Percentiles rank a stretch among this genome's conserved stretches.
phyloP scores from a whole-genome alignment of 2,113 vertebrate genomes.

The Pterocles burchelli region DNA sequence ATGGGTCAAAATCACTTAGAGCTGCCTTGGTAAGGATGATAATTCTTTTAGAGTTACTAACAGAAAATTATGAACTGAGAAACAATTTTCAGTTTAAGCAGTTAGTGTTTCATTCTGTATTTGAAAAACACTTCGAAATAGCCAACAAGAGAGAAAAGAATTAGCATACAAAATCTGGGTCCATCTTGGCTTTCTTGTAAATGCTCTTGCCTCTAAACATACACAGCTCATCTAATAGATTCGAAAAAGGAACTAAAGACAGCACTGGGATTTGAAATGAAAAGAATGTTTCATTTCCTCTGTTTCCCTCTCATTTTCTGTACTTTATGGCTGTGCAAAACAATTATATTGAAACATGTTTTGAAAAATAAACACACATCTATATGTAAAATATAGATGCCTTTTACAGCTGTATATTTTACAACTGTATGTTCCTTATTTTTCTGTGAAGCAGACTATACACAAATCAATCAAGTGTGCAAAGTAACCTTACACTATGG shows the following conservation, averaged over 20 bases:
- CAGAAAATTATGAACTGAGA: background rate
- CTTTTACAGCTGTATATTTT: background rate
- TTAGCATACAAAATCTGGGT: background rate
- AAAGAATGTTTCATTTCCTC: background rate
- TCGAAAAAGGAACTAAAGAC: background rate
- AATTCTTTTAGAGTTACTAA: background rate
- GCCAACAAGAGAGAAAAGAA: background rate
- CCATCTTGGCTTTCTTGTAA: background rate
- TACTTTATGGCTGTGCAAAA: background rate
- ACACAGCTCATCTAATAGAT: background rate
- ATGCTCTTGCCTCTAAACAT: background rate
- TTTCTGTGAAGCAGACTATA: background rate
- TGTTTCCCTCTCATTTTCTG: background rate
- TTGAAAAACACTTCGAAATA: conserved; percentile 29
- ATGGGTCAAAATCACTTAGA: conserved; percentile 4
- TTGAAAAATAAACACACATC: background rate
- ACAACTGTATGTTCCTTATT: background rate
- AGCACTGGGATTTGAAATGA: background rate
- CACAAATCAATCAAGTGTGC: background rate
- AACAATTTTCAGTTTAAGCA: conserved; percentile 16
- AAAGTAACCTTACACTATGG: background rate
- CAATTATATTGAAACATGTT: background rate
- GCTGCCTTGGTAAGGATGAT: background rate
- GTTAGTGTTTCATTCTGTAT: background rate
- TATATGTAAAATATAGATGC: background rate